Conservation (phyloP, 2,888 invertebrate genomes). For the Tinea pellionella region DNA sequence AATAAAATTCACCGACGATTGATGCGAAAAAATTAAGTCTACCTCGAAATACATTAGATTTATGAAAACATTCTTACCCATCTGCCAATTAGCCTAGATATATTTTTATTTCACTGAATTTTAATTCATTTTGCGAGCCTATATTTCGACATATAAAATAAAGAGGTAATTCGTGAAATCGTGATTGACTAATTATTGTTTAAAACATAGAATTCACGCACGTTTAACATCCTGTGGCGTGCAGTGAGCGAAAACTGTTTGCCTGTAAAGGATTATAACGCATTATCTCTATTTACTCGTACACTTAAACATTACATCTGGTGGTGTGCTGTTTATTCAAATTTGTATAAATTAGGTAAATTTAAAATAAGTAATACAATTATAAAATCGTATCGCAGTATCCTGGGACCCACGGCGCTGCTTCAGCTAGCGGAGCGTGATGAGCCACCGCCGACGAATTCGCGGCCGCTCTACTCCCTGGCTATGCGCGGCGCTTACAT, state of each 20-base stretch:
- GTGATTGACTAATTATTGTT: neutral
- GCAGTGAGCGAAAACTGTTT: neutral
- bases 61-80: neutral
- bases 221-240: neutral
- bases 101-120: neutral
- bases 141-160: neutral
- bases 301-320: too few relatives aligned
- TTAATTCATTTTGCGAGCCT: neutral
- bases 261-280: neutral
- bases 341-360: too few relatives aligned
- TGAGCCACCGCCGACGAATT: conserved; percentile 77
- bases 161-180: neutral
- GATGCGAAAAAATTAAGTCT: conserved; percentile 9
- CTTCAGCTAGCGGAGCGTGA: conserved; percentile 80
- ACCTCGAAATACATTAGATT: conserved; percentile 2
- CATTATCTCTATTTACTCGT: neutral
- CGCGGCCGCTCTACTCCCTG: conserved; percentile 86
- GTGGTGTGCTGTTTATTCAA: too few relatives aligned
- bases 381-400: conserved; percentile 45
- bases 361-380: too few relatives aligned
- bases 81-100: conserved; percentile 5
- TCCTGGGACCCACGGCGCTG: conserved; percentile 85
- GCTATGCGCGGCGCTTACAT: conserved; percentile 90
- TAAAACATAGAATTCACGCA: neutral
- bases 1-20: conserved; percentile 13